These are phyloP conservation scores for Pontoporia blainvillei DNA, from an alignment of 2,113 vertebrate species.

Conservation along the genomic window DNA sequence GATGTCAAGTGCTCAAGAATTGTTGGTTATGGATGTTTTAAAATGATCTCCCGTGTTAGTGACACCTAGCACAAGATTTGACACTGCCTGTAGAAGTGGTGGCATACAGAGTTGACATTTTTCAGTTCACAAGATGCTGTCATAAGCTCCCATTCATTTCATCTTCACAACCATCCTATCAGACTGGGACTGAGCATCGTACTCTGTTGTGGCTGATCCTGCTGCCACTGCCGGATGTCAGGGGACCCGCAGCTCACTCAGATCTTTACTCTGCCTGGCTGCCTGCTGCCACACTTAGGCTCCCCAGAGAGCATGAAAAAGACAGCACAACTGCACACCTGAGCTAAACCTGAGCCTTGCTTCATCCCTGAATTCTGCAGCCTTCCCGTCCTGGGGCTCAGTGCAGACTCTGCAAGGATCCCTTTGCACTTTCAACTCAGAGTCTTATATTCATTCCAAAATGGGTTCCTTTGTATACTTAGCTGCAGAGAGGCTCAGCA, in stretches of 20 bases:
- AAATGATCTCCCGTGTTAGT: accelerated
- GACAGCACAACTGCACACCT: background rate
- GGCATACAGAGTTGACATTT: background rate
- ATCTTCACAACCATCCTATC: background rate
- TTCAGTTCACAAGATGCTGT: background rate
- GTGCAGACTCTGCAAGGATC: background rate
- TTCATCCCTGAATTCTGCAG: background rate
- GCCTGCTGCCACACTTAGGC: background rate
- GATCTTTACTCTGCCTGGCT: background rate
- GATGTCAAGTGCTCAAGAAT: background rate
- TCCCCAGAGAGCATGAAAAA: background rate
- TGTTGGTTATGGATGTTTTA: accelerated
- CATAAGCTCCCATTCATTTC: background rate
- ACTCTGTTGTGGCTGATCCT: background rate
- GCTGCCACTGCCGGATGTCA: background rate
- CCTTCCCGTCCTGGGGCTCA: background rate
- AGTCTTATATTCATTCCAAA: background rate
- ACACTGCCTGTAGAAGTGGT: accelerated
- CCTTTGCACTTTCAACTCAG: background rate
- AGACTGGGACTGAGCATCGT: background rate
- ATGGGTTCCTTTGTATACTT: background rate
- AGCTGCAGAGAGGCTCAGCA: background rate
- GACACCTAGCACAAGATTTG: accelerated
- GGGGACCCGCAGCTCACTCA: background rate
- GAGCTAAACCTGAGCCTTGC: background rate